Conservation (phyloP, 1,140 invertebrate genomes). For the Diorhabda carinulata region DNA sequence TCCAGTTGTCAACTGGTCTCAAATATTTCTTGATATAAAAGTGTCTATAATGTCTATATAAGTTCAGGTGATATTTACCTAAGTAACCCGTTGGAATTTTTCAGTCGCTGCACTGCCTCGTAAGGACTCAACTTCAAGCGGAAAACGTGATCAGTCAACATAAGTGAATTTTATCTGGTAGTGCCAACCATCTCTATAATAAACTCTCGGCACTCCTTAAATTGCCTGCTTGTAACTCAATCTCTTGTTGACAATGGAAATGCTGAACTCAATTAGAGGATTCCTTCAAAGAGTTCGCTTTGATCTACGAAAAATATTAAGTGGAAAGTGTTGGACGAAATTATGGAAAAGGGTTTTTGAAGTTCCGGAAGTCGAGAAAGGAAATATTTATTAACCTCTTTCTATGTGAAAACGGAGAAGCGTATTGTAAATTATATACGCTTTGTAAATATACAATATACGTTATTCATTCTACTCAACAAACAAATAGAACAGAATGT, state of each 20-base stretch:
- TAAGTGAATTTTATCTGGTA: constrained; percentile 34
- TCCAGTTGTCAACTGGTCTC: no score
- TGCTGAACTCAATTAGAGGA: constrained; percentile 30
- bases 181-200: constrained; percentile 28
- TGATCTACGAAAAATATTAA: constrained; percentile 16
- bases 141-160: constrained; percentile 38
- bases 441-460: no score
- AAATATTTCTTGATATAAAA: no score
- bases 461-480: no score
- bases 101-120: constrained; percentile 13
- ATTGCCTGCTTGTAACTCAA: constrained; percentile 30
- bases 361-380: background rate
- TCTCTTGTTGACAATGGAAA: constrained; percentile 29
- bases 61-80: no score
- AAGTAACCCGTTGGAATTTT: background rate
- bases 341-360: constrained; percentile 5
- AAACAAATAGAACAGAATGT: no score
- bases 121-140: constrained; percentile 28
- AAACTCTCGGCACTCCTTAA: constrained; percentile 25
- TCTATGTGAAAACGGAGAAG: no score
- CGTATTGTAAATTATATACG: no score
- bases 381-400: background rate
- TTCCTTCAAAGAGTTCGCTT: constrained; percentile 13
- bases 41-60: no score
- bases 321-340: constrained; percentile 6